Base-by-base conservation (phyloP, 2,797 vertebrate species). In the Mormyrops attenuatus region DNA sequence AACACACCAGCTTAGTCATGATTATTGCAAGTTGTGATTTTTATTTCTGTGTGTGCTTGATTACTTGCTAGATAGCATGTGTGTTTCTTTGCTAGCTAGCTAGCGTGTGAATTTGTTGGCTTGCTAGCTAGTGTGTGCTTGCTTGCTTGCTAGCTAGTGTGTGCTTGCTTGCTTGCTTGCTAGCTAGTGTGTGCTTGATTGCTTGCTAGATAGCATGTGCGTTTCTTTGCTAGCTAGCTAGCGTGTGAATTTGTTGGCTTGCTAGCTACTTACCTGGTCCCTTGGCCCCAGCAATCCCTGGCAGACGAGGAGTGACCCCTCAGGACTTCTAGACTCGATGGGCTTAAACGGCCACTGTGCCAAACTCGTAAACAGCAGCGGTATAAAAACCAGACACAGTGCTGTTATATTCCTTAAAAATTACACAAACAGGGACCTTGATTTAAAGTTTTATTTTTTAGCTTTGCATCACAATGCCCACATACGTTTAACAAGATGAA, bases 401-500 rank as follows among this genome's bases (percentile, higher is more conserved):
- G 17, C 6, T 41, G 7, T 80, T 47, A 80, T 8, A 80, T 44
- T 80, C 7, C 30, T 38, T 20, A 80, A 44, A 80, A 80, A n/a
- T 41, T 15, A 50, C 47, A 82, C 17, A 38, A 82, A 47, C 17
- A 44, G 5, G 8, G 41, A 84, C 77, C 38, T 52, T 85, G n/a
- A 85, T 85, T 49, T 13, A 30, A 52, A 49, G n/a, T 15, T 49
- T 4, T 20, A 85, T 22, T 52, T 85, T 52, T 5, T 85, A 49
- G 82, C 50, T 85, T 26, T 30, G 49, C 49, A 30, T 26, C 22
- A 85, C 11, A 85, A 22, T 89, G 26, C 38, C 1, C 53, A n/a
- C 90, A 92, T 93, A 92, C 92, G 93, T 94, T 93, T 94, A 91
- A 84, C 93, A 93, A 94, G 93, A 91, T 96, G 94, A 96, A 95